These are phyloP conservation scores for Eilema caniola DNA, from an alignment of 2,888 invertebrate species.

Conservation along the genomic window DNA sequence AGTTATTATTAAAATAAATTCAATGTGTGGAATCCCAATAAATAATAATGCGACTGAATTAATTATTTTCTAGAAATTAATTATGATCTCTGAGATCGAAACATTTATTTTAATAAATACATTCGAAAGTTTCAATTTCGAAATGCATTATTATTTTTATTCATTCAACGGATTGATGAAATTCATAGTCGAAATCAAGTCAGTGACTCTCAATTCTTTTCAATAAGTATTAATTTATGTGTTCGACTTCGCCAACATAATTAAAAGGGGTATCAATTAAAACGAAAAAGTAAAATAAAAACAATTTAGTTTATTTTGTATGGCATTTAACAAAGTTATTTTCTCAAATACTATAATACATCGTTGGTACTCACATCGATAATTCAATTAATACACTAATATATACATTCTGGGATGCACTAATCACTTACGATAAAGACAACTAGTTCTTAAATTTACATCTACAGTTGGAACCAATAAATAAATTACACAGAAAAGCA, in stretches of 20 bases:
- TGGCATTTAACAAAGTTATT: constrained; percentile 83
- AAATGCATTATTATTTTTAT: constrained; percentile 28
- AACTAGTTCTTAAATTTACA: constrained; percentile 73
- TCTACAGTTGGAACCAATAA: constrained; percentile 75
- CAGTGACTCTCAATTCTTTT: constrained; percentile 19
- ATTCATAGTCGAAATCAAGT: constrained; percentile 13
- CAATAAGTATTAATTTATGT: constrained; percentile 27
- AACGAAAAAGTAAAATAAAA: constrained; percentile 79
- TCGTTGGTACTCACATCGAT: constrained; percentile 83
- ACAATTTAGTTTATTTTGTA: constrained; percentile 83
- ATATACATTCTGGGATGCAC: constrained; percentile 74
- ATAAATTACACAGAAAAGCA: constrained; percentile 74
- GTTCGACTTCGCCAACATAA: constrained; percentile 13
- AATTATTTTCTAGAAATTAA: constrained; percentile 36
- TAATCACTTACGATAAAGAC: constrained; percentile 71
- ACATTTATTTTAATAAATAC: constrained; percentile 27
- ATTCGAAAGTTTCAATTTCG: constrained; percentile 36
- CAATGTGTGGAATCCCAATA: constrained; percentile 35
- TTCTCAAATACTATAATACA: constrained; percentile 77
- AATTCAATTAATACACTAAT: constrained; percentile 76
- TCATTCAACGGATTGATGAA: constrained; percentile 22
- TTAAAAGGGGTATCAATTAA: constrained; percentile 45
- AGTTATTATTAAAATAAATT: constrained; percentile 42
- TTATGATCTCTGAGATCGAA: constrained; percentile 22
- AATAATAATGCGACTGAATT: constrained; percentile 37